These are phyloP conservation scores for Protaetia brevitarsis DNA, from an alignment of 1,140 invertebrate species.

Conservation along the genomic window DNA sequence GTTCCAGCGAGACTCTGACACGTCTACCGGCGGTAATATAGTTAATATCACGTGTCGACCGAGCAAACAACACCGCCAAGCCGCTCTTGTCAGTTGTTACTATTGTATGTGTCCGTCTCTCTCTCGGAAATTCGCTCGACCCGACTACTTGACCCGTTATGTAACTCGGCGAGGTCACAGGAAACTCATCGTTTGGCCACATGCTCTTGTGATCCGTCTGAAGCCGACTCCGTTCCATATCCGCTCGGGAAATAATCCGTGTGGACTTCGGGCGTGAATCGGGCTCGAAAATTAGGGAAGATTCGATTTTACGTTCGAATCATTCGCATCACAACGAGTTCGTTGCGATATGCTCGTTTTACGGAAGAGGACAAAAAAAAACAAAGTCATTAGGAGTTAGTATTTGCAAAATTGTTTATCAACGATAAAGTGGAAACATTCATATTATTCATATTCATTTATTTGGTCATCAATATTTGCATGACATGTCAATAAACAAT, in stretches of 20 bases:
- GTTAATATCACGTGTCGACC: not conserved
- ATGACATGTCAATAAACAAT: no score
- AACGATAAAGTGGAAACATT: no score
- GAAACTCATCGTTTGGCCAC: not conserved
- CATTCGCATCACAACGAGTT: not conserved
- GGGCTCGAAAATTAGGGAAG: no score
- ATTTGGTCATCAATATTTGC: no score
- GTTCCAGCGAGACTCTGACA: no score
- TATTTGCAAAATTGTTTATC: no score
- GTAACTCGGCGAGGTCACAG: conserved; percentile 3
- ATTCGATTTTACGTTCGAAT: not conserved
- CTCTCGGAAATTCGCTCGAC: not conserved
- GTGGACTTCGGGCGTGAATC: not conserved
- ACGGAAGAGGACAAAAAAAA: no score
- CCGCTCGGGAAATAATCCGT: not conserved
- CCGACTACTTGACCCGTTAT: conserved; percentile 7
- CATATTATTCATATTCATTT: no score
- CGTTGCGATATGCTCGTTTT: no score
- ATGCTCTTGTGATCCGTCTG: not conserved
- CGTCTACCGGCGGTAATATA: no score
- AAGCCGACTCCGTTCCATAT: not conserved
- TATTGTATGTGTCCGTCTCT: not conserved
- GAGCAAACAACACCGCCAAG: no score
- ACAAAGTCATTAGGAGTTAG: no score
- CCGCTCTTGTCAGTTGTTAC: not conserved